phyloP scores from a whole-genome alignment of 1,140 invertebrate species.

The Colletes gigas region DNA sequence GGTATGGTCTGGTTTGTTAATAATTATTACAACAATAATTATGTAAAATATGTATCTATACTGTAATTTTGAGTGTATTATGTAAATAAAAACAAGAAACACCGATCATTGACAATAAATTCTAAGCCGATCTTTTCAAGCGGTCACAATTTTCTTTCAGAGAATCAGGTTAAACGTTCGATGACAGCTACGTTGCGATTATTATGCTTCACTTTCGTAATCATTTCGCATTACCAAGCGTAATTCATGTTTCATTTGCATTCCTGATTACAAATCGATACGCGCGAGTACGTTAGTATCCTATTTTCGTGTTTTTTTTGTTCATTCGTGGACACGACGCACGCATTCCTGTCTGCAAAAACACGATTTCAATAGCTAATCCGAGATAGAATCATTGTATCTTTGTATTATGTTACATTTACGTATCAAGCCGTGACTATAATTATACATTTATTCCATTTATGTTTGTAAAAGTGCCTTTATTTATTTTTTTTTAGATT shows the following conservation, averaged over 20 bases:
- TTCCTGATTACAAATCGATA: not conserved
- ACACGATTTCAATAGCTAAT: too few relatives aligned
- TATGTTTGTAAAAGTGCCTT: not conserved
- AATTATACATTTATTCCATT: not conserved
- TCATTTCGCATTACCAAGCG: not conserved
- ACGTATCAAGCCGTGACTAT: not conserved
- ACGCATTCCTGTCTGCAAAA: too few relatives aligned
- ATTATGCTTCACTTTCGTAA: not conserved
- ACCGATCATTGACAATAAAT: constrained; percentile 79
- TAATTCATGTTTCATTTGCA: not conserved
- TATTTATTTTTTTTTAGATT: too few relatives aligned
- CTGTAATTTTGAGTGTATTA: constrained; percentile 79
- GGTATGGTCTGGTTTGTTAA: constrained; percentile 79
- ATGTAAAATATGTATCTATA: constrained; percentile 81
- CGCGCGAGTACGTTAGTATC: too few relatives aligned
- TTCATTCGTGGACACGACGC: too few relatives aligned
- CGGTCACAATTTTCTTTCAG: constrained; percentile 40
- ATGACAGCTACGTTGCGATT: not conserved
- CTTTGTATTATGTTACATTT: too few relatives aligned
- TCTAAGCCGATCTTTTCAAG: constrained; percentile 78
- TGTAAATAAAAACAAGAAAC: constrained; percentile 75
- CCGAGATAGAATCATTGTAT: too few relatives aligned
- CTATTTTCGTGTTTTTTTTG: too few relatives aligned
- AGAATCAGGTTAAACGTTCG: not conserved
- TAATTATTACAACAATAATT: constrained; percentile 78